Evolutionary conservation across 2,113 vertebrate genomes (phyloP).

Genomic region (Pelobates fuscus): DNA sequence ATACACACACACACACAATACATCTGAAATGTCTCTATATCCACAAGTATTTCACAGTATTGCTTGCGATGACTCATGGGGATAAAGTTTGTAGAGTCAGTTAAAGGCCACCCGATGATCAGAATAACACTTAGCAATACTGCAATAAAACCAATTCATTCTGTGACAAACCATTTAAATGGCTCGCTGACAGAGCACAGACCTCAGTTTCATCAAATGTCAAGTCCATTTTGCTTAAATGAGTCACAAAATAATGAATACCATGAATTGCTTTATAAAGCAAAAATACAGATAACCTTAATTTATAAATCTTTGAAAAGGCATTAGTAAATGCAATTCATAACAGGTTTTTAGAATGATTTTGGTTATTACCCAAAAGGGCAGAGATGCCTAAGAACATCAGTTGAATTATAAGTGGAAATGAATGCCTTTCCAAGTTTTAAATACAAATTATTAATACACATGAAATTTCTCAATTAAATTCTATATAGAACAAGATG

Average conservation of each 20-base stretch:
- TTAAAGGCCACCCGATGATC: slow-evolving; percentile 37
- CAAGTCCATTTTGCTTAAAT: slow-evolving; percentile 42
- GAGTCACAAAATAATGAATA: slow-evolving; percentile 44
- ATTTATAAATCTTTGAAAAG: slow-evolving; percentile 31
- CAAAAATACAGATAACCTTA: slow-evolving; percentile 32
- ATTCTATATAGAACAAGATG: no score
- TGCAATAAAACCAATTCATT: slow-evolving; percentile 39
- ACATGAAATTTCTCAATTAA: no score
- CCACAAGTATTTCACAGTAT: slow-evolving; percentile 30
- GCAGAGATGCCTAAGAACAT: slow-evolving; percentile 22
- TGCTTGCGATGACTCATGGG: slow-evolving; percentile 25
- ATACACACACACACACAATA: no score
- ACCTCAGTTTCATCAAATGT: slow-evolving; percentile 38
- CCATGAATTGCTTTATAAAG: slow-evolving; percentile 21
- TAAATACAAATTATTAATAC: neutral
- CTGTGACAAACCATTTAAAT: slow-evolving; percentile 39
- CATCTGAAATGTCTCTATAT: slow-evolving; percentile 22
- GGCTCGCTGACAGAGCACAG: slow-evolving; percentile 25
- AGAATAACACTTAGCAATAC: slow-evolving; percentile 31
- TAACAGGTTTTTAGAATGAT: slow-evolving; percentile 26
- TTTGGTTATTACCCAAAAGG: slow-evolving; percentile 28
- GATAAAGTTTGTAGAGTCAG: slow-evolving; percentile 42
- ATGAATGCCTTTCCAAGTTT: slow-evolving; percentile 26
- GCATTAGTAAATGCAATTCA: slow-evolving; percentile 6
- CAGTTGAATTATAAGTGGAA: slow-evolving; percentile 21